phyloP scores from a whole-genome alignment of 2,888 invertebrate species.

The Watsonalla binaria region DNA sequence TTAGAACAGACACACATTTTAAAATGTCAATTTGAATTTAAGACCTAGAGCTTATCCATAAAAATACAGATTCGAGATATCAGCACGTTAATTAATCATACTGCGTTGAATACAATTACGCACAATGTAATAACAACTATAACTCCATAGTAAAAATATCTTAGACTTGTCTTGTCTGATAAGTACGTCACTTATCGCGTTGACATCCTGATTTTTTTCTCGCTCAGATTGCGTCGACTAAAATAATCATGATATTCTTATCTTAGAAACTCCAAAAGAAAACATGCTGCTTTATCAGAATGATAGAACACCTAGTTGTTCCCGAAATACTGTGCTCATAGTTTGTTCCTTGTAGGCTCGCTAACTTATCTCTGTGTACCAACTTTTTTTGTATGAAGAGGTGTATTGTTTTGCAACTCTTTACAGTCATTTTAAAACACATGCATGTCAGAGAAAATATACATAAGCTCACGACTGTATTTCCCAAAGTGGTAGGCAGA shows the following conservation, averaged over 20 bases:
- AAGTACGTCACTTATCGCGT: conserved; percentile 42
- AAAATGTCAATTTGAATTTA: no score
- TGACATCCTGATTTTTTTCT: conserved; percentile 65
- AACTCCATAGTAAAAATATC: not conserved
- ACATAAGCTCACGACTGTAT: no score
- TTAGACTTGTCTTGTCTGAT: conserved; percentile 23
- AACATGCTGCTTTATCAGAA: conserved; percentile 53
- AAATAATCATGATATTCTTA: conserved; percentile 59
- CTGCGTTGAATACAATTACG: not conserved
- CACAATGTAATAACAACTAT: no score
- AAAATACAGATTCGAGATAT: not conserved
- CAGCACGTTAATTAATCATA: not conserved
- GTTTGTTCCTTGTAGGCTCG: conserved; percentile 9
- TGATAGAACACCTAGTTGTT: conserved; percentile 40
- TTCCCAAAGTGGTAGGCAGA: no score
- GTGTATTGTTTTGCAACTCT: no score
- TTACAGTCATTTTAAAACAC: no score
- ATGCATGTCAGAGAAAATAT: no score
- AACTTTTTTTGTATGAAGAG: no score
- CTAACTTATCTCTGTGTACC: conserved; percentile 8
- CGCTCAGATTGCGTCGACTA: conserved; percentile 52
- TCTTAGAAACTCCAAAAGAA: conserved; percentile 47
- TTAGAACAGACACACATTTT: no score
- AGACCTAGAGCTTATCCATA: no score
- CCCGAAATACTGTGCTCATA: conserved; percentile 11